Evolutionary conservation across 2,888 invertebrate species (phyloP).

Genomic region (Calliopum simillimum): DNA sequence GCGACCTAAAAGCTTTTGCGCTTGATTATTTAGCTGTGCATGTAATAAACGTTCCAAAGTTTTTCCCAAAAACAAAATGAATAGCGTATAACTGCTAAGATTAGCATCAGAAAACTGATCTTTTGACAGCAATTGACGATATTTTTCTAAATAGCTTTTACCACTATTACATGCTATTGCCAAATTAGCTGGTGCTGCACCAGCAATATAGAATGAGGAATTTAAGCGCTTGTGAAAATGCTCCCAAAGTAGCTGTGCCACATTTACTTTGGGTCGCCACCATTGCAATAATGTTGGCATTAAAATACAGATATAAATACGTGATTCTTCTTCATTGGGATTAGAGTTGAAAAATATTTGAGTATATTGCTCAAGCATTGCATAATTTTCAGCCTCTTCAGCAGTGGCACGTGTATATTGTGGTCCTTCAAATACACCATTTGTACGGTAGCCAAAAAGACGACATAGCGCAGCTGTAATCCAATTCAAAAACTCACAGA

Average conservation of each 20-base stretch:
- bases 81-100: conserved; percentile 69
- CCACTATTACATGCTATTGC: conserved; percentile 60
- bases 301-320: conserved; percentile 67
- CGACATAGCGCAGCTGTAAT: conserved; percentile 67
- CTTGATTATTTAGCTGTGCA: conserved; percentile 51
- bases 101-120: conserved; percentile 55
- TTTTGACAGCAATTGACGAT: conserved; percentile 61
- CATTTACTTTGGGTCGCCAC: conserved; percentile 69
- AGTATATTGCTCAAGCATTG: conserved; percentile 67
- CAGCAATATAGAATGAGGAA: conserved; percentile 69
- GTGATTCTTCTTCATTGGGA: conserved; percentile 68
- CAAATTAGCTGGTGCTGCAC: conserved; percentile 68
- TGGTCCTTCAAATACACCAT: conserved; percentile 55
- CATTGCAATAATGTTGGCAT: conserved; percentile 66
- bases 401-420: conserved; percentile 38
- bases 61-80: conserved; percentile 68
- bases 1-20: conserved; percentile 70
- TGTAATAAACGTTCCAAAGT: conserved; percentile 52
- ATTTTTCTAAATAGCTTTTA: conserved; percentile 63
- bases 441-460: conserved; percentile 62
- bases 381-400: conserved; percentile 63
- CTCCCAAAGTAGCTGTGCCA: conserved; percentile 71
- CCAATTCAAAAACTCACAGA: conserved; percentile 67
- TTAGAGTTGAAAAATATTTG: conserved; percentile 68
- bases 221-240: conserved; percentile 72